Evolutionary conservation across 2,113 vertebrate genomes (phyloP), one percentile per base, ranked within the genome.

Genomic region (Garra rufa): DNA sequence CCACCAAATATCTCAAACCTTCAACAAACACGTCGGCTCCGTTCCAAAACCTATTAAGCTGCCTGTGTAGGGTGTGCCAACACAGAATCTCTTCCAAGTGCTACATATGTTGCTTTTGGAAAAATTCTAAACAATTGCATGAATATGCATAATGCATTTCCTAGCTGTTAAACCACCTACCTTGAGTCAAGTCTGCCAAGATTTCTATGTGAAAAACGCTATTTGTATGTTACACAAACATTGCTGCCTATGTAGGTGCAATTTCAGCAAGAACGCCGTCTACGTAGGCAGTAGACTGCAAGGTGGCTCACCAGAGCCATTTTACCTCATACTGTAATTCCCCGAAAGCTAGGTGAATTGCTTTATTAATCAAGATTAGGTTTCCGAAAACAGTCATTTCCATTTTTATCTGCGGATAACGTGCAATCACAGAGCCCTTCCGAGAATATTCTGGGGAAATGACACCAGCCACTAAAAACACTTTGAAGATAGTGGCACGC

Each of bases 341-440:
- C 69, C 69, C 1, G 9, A 43, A 71, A n/a, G 69, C 9, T 4
- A 7, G 17, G 69, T 6, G 69, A 71, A 71, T 41, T 10, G 2
- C 69, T 43, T 24, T 24, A 44, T 43, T 71, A 71, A 71, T 71
- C 69, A 43, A 71, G 38, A 71, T 44, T 43, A 44, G 69, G 69
- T 21, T 44, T 44, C 2, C 69, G 24, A 63, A 63, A 24, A 28
- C 9, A 14, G 21, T 11, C 19, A 71, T 43, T 43, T 41, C 69
- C 69, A 71, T 71, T 71, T 71, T 71, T 43, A 71, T 71, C 38
- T 71, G 38, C 19, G 34, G 19, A 71, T n/a, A 71, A 24, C 17
- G 34, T 41, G 69, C 13, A 67, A 67, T 67, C 63, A 67, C 63
- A 30, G 19, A 34, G 63, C 4, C 38, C 21, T 43, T 11, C 19